Evolutionary conservation across 2,797 vertebrate species (phyloP).

Genomic region (Gambelia wislizenii): DNA sequence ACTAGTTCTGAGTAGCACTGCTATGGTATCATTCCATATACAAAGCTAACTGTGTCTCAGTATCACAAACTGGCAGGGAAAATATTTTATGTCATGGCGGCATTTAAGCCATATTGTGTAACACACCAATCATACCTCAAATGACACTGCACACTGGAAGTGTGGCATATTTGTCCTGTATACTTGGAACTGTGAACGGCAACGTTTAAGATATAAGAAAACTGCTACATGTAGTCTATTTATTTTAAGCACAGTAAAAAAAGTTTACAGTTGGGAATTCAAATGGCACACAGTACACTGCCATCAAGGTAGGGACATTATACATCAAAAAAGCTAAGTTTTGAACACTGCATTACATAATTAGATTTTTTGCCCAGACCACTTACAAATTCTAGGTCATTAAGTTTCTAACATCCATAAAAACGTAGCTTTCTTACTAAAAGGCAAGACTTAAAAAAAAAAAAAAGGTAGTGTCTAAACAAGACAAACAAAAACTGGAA

Average conservation of each 20-base stretch:
- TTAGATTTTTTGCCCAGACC: conserved; percentile 82
- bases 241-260: conserved; percentile 92
- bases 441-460: conserved; percentile 90
- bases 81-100: not conserved
- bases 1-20: no score
- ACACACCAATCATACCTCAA: conserved; percentile 32
- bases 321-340: conserved; percentile 81
- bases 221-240: conserved; percentile 86
- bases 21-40: conserved; percentile 59
- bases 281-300: conserved; percentile 94
- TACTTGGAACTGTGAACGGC: conserved; percentile 76
- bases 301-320: conserved; percentile 91
- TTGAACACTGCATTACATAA: conserved; percentile 85
- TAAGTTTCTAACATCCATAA: conserved; percentile 88
- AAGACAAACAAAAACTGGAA: conserved; percentile 87
- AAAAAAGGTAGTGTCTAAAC: conserved; percentile 84
- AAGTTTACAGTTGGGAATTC: conserved; percentile 91
- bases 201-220: conserved; percentile 73
- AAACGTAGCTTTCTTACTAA: conserved; percentile 91
- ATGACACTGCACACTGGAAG: conserved; percentile 61
- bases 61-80: conserved; percentile 60
- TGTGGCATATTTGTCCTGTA: conserved; percentile 70
- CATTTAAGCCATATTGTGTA: not conserved
- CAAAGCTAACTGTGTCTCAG: conserved; percentile 58
- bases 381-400: conserved; percentile 87